Evolutionary conservation across 2,888 invertebrate genomes (phyloP), one percentile per base, ranked within the genome.

Genomic region (Apotomis turbidana): DNA sequence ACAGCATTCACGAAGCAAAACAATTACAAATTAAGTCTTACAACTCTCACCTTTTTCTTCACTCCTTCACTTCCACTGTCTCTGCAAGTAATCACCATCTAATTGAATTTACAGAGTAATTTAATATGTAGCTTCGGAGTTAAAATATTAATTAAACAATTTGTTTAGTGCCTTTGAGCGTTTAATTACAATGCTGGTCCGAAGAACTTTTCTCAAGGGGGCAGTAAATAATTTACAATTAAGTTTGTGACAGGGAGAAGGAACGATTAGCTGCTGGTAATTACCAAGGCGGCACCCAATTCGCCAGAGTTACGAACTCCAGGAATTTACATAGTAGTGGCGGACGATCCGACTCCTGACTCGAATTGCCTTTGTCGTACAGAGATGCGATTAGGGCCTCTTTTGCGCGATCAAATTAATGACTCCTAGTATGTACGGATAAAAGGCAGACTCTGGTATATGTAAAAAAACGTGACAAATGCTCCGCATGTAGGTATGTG

Each of bases 151-250:
- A 72, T 72, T 72, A 72, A 76, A 72, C 76, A 76, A 76, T 78
- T 76, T 74, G 74, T 78, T 71, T 74, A 63, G 72, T 68, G 60
- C 75, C 76, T 75, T 74, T 76, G 73, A 73, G 76, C 75, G 71
- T 76, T 78, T 78, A 78, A 78, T 78, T 76, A 78, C 66, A 72
- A 69, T 73, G 67, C 72, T 63, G 70, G 71, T 66, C 66, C 38
- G 51, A 71, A 75, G 74, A 78, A 76, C 70, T 76, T 74, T 70
- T 74, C 71, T 69, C 69, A 57, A 59, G 73, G 71, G 60, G 57
- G 57, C 76, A 75, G 76, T 76, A 78, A 79, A 79, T 78, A 74
- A 78, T 78, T 76, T 76, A 75, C 76, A 75, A 77, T 76, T 74
- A 78, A 77, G 70, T 79, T 76, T 71, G 75, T 70, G 78, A 72